These are phyloP conservation scores for Paguma larvata DNA, from an alignment of 2,797 vertebrate genomes.

Conservation along the genomic window DNA sequence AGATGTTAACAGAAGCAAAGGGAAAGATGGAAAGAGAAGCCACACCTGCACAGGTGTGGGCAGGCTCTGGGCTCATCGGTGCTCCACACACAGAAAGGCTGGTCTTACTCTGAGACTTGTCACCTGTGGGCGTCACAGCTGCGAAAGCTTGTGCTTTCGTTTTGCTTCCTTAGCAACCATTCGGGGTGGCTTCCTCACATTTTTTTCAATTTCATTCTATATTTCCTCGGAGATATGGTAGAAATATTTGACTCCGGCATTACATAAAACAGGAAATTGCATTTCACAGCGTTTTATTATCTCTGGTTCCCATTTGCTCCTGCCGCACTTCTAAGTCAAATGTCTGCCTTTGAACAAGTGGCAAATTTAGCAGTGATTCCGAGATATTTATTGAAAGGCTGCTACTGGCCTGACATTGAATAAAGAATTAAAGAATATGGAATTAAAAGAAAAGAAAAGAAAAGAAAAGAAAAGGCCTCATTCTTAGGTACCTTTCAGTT, in stretches of 20 bases:
- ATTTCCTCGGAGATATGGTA: conserved; percentile 66
- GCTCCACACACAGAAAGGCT: not conserved
- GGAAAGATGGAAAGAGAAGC: not conserved
- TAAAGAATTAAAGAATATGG: conserved; percentile 16
- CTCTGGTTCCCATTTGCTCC: conserved; percentile 59
- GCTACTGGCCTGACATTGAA: not conserved
- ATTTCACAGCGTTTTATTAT: conserved; percentile 64
- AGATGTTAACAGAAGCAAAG: not conserved
- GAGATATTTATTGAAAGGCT: conserved; percentile 53
- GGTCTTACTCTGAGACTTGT: not conserved
- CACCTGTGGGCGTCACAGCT: not conserved
- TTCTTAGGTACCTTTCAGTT: conserved; percentile 7
- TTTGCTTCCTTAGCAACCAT: conserved; percentile 17
- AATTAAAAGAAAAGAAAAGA: not conserved
- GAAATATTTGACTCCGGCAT: conserved; percentile 32
- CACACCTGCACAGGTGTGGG: not conserved
- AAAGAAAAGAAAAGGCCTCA: not conserved
- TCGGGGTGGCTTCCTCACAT: conserved; percentile 14
- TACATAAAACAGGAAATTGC: conserved; percentile 78
- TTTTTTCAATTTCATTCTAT: conserved; percentile 59
- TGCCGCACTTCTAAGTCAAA: conserved; percentile 54
- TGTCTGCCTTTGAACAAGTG: conserved; percentile 52
- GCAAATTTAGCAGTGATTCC: conserved; percentile 46
- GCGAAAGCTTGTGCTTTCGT: not conserved
- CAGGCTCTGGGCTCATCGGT: not conserved